Evolutionary conservation across 2,888 invertebrate species (phyloP).

Genomic region (Gandaritis pyraliata): DNA sequence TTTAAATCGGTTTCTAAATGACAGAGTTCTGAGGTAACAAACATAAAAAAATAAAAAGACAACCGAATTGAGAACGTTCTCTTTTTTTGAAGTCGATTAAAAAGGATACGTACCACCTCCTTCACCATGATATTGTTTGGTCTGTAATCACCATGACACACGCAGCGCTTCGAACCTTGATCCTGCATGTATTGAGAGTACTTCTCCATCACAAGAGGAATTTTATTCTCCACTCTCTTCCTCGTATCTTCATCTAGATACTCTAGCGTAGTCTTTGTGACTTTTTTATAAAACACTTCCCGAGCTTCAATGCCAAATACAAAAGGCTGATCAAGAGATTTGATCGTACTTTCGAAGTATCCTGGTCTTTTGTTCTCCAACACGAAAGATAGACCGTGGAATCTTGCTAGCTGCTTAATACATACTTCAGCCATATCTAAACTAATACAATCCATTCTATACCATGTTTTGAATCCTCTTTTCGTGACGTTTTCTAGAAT

Average conservation of each 20-base stretch:
- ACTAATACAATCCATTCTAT: constrained; percentile 55
- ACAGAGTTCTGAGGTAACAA: too few relatives aligned
- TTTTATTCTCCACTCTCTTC: constrained; percentile 43
- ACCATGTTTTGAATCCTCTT: constrained; percentile 53
- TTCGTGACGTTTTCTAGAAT: constrained; percentile 61
- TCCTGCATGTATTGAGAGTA: constrained; percentile 47
- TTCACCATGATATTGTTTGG: constrained; percentile 63
- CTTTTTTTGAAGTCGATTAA: not conserved
- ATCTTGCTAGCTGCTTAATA: constrained; percentile 60
- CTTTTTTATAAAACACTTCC: constrained; percentile 41
- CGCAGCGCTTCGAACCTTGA: constrained; percentile 40
- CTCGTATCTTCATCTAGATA: constrained; percentile 46
- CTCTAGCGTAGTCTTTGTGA: constrained; percentile 39
- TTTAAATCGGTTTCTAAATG: too few relatives aligned
- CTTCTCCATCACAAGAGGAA: constrained; percentile 41
- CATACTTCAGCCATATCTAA: constrained; percentile 56
- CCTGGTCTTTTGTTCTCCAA: constrained; percentile 50
- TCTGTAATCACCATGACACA: constrained; percentile 68
- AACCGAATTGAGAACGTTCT: not conserved
- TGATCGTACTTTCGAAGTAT: constrained; percentile 54
- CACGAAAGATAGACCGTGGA: constrained; percentile 60
- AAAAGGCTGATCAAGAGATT: constrained; percentile 38
- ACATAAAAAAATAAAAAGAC: not conserved
- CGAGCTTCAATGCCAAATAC: constrained; percentile 48
- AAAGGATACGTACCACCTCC: constrained; percentile 51